Base-by-base conservation (phyloP, 2,797 vertebrate genomes). In the Anabacerthia variegaticeps region DNA sequence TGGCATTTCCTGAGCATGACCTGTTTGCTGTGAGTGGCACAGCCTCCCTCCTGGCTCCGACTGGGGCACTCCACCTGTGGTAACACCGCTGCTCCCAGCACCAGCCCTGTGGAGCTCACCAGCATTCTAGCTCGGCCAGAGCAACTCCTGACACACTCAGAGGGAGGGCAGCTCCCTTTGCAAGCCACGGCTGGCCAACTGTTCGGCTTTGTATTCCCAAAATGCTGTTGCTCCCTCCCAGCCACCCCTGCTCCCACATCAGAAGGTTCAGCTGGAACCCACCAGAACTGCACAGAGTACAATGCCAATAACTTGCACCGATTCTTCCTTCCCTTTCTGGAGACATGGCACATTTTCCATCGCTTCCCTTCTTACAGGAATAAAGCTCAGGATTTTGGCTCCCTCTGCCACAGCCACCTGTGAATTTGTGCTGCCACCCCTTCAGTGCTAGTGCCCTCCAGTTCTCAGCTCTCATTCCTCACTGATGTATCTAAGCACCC, bases 61-160 rank as follows among this genome's bases (percentile, higher is more conserved):
- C 68, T 49, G 28, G 20, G 21, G 48, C 0, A 0, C 73, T 88
- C 68, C 92, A 88, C 89, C 89, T 75, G 8, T 4, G 0, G 43
- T 46, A 41, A 32, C 71, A 22, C 7, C 11, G 7, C 30, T 14
- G 58, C 66, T 84, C 49, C 65, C 72, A 51, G 19, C 5, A 7
- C 34, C 22, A 9, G 1, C 51, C 51, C 43, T 9, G 28, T 3
- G 1, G 34, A 62, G 55, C 44, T 41, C 76, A 56, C 14, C 55
- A 23, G 23, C 51, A 17, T 54, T 18, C 8, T 0, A 0, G 9
- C 59, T 44, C 0, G 0, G 39, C 58, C 12, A 0, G 3, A 69
- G 58, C 20, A 56, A 6, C 34, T 44, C 43, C 24, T 30, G 2
- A 0, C 36, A 46, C 30, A 3, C 39, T 41, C 61, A 43, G 20